phyloP scores from a whole-genome alignment of 2,113 vertebrate genomes.

The Ptilonorhynchus violaceus region DNA sequence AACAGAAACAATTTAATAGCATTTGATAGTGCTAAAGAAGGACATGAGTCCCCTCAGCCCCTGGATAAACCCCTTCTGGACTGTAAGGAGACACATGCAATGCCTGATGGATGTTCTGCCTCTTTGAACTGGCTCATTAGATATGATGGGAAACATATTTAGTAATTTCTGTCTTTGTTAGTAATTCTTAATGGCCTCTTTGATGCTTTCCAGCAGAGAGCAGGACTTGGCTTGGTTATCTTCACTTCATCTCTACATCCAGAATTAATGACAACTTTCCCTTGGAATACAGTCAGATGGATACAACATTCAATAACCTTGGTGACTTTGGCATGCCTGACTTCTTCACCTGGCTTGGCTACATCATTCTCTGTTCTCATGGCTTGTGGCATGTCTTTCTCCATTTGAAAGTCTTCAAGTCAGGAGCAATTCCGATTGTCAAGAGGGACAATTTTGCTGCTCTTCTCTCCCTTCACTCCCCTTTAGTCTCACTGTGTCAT shows the following conservation, averaged over 20 bases:
- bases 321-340: not conserved
- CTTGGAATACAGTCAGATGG: not conserved
- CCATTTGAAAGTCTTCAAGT: not conserved
- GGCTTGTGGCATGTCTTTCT: not conserved
- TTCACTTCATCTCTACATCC: not conserved
- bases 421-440: not conserved
- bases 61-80: not conserved
- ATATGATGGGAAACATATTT: not conserved
- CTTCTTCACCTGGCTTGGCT: not conserved
- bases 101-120: not conserved
- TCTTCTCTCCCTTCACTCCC: not conserved
- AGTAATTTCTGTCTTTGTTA: not conserved
- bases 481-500: not conserved
- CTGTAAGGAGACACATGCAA: not conserved
- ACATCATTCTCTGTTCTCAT: accelerated
- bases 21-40: not conserved
- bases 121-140: not conserved
- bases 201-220: not conserved
- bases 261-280: not conserved
- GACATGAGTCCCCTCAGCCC: not conserved
- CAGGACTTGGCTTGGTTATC: not conserved
- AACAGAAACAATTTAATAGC: not conserved
- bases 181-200: not conserved
- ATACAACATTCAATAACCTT: not conserved
- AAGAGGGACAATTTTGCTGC: not conserved